Conservation (phyloP, 1,140 invertebrate species). For the Drosophila equinoxialis region DNA sequence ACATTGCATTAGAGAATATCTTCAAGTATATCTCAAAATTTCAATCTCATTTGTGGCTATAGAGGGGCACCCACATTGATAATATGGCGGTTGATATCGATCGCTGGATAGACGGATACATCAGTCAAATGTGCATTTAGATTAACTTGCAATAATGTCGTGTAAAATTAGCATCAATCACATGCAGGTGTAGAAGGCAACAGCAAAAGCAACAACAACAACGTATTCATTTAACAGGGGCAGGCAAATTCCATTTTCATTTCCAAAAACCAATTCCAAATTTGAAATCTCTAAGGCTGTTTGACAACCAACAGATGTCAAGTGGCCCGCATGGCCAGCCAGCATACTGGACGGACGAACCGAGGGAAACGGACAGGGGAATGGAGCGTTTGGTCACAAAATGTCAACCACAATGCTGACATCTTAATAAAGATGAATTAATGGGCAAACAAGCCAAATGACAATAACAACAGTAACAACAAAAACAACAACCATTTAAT, state of each 20-base stretch:
- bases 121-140: conserved; percentile 54
- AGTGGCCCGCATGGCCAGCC: conserved; percentile 69
- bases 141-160: conserved; percentile 72
- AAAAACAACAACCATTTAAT: conserved; percentile 65
- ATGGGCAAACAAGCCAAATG: conserved; percentile 72
- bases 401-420: conserved; percentile 77
- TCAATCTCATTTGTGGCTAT: conserved; percentile 34
- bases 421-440: conserved; percentile 82
- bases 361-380: conserved; percentile 7
- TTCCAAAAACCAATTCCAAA: conserved; percentile 34
- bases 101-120: conserved; percentile 26
- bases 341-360: conserved; percentile 5
- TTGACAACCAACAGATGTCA: conserved; percentile 74
- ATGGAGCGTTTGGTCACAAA: conserved; percentile 53
- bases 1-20: neutral
- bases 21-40: conserved; percentile 24
- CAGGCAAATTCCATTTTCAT: conserved; percentile 27
- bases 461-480: conserved; percentile 62
- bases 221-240: conserved; percentile 20
- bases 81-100: conserved; percentile 2
- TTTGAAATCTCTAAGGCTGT: conserved; percentile 51
- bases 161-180: conserved; percentile 77
- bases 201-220: neutral
- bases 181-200: conserved; percentile 66
- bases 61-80: conserved; percentile 66